Evolutionary conservation across 2,888 invertebrate genomes (phyloP).

Genomic region (Caradrina kadenii): DNA sequence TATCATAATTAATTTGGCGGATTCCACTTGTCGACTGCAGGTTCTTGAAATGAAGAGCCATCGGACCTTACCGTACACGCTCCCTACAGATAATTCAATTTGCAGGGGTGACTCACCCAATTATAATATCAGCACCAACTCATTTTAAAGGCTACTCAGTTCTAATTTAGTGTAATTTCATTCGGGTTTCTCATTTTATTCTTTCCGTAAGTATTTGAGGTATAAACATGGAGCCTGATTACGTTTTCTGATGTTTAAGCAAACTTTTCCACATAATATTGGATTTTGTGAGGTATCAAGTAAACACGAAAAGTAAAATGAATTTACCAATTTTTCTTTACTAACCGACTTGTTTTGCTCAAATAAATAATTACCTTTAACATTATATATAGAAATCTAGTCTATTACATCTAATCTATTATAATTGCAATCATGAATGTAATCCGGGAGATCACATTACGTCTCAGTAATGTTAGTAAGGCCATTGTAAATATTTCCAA

Average conservation of each 20-base stretch:
- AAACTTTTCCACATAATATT: conserved; percentile 38
- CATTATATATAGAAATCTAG: background rate
- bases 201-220: conserved; percentile 55
- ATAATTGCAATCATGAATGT: too few relatives aligned
- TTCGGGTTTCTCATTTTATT: conserved; percentile 62
- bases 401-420: background rate
- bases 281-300: conserved; percentile 25
- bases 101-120: conserved; percentile 65
- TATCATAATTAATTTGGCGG: conserved; percentile 65
- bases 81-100: conserved; percentile 69
- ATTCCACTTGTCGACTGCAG: conserved; percentile 66
- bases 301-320: conserved; percentile 26
- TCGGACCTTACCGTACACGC: conserved; percentile 60
- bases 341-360: background rate
- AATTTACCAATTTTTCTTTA: conserved; percentile 4
- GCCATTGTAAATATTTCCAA: conserved; percentile 10
- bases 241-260: conserved; percentile 49
- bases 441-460: background rate
- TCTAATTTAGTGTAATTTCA: conserved; percentile 70
- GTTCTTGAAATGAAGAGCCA: conserved; percentile 66
- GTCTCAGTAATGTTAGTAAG: conserved; percentile 5
- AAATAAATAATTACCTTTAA: conserved; percentile 4
- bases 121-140: conserved; percentile 68
- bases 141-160: conserved; percentile 64
- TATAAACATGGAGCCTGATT: conserved; percentile 55